Base-by-base conservation (phyloP, 2,888 invertebrate species). In the Saturnia pavonia region DNA sequence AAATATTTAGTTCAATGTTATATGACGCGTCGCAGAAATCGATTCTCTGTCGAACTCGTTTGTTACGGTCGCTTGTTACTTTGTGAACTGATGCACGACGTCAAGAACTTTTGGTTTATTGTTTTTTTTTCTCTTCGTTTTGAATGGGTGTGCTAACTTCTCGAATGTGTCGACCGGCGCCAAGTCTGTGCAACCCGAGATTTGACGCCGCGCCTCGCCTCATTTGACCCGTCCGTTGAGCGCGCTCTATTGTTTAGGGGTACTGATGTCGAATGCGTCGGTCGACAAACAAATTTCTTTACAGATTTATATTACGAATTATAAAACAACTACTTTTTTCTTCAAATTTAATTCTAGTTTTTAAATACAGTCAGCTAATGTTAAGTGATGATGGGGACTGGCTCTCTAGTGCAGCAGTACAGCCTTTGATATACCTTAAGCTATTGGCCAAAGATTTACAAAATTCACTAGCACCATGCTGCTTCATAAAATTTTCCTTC, bases 101-200 rank as follows among this genome's bases (percentile, higher is more conserved):
- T 74, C 80, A 77, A 82, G 79, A 85, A 83, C 76, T 87, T 88
- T 86, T 79, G 78, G 84, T 85, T 83, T 83, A 84, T 88, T 88
- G 85, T 81, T 84, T 86, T 27, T 60, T 48, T 51, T 86, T 87
- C 84, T 84, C 77, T 76, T 78, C 74, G 78, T 76, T 86, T 85
- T 82, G 78, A 83, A 88, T 88, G 88, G 85, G 82, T 88, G 88
- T 88, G 90, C 89, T 87, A 88, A 90, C 80, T 88, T 88, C 84
- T 87, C 86, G 82, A 84, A 89, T 87, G 83, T 86, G 87, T 84
- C 84, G 83, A 77, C 80, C 85, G 92, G 92, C 92, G 92, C 92
- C 92, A 89, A 84, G 82, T 74, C 84, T 87, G 82, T 90, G 92
- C 89, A 92, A 93, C 88, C 90, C 86, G 92, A 92, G 91, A 91